phyloP scores from a whole-genome alignment of 2,888 invertebrate genomes.

The Quadroppia sp. region DNA sequence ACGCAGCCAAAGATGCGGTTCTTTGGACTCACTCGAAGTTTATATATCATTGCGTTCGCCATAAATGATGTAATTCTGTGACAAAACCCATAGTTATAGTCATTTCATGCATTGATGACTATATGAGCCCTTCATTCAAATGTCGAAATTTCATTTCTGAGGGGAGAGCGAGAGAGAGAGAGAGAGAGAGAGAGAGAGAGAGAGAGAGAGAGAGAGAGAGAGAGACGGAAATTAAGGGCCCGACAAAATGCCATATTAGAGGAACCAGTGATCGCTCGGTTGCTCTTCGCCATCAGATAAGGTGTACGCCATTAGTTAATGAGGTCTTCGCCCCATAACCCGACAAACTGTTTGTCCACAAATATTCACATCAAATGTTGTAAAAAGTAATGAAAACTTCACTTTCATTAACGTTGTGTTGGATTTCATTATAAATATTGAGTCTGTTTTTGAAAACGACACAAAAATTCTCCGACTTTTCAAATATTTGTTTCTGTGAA shows the following conservation, averaged over 20 bases:
- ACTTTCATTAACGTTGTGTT: neutral
- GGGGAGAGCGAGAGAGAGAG: conserved; percentile 20
- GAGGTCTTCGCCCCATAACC: conserved; percentile 16
- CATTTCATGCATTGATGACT: conserved; percentile 33
- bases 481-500: neutral
- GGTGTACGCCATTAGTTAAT: conserved; percentile 33
- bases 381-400: conserved; percentile 16
- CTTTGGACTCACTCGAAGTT: neutral
- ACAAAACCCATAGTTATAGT: conserved; percentile 18
- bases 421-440: neutral
- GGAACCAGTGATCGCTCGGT: conserved; percentile 21
- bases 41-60: conserved; percentile 14
- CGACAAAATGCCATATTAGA: conserved; percentile 35
- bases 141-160: too few species aligned
- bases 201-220: too few species aligned
- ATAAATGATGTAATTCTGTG: conserved; percentile 36
- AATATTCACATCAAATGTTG: too few species aligned
- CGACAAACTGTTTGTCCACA: too few species aligned
- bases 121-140: conserved; percentile 19
- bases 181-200: too few species aligned
- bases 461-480: neutral
- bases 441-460: neutral
- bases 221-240: conserved; percentile 12
- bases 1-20: conserved; percentile 22
- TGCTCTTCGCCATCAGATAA: conserved; percentile 26